phyloP scores from a whole-genome alignment of 2,113 vertebrate genomes.

The Tragelaphus scriptus region DNA sequence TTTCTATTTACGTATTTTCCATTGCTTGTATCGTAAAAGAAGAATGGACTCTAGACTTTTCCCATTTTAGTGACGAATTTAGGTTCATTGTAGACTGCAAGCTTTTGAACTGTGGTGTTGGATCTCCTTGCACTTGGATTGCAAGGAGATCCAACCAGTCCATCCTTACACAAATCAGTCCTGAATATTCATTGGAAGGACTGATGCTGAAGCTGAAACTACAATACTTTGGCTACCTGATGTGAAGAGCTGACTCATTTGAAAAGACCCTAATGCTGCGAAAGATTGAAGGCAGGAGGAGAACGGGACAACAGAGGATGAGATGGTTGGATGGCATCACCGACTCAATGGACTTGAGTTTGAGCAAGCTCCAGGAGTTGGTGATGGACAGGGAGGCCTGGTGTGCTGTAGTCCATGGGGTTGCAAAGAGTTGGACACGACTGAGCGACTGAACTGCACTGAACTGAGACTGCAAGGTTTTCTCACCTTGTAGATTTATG shows the following conservation, averaged over 20 bases:
- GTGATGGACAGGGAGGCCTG: not conserved
- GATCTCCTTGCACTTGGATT: not conserved
- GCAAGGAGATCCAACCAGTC: not conserved
- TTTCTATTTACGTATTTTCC: not conserved
- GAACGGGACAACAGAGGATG: not conserved
- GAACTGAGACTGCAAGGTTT: not conserved
- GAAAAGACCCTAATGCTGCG: not conserved
- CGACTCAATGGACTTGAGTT: not conserved
- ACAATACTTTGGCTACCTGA: not conserved
- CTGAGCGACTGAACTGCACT: not conserved
- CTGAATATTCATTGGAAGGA: not conserved
- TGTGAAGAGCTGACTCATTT: not conserved
- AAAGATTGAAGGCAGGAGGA: not conserved
- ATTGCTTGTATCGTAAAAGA: not conserved
- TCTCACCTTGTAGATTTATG: not conserved
- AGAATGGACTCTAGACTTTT: not conserved
- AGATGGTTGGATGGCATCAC: not conserved
- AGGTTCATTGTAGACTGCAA: not conserved
- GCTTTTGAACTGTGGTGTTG: not conserved
- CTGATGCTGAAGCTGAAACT: not conserved
- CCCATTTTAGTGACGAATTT: not conserved
- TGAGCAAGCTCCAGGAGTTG: not conserved
- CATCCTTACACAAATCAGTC: not conserved
- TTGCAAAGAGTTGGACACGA: fast-evolving
- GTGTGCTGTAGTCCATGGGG: fast-evolving